Evolutionary conservation across 2,797 vertebrate genomes (phyloP).

Genomic region (Poeciliopsis paucimaculata): DNA sequence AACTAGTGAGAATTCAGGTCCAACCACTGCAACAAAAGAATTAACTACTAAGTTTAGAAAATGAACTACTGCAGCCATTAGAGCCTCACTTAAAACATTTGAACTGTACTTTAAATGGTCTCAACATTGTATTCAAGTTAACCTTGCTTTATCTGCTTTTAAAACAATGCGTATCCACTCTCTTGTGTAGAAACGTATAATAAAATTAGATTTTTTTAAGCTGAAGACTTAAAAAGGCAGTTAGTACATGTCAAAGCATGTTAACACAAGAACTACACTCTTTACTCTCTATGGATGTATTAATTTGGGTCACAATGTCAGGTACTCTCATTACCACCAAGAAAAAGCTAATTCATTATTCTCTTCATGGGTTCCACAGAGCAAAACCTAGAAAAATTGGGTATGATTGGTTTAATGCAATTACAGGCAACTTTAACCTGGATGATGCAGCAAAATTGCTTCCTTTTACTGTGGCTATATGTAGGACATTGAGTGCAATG

Average conservation of each 20-base stretch:
- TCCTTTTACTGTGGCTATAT: constrained; percentile 72
- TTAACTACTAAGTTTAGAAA: background rate
- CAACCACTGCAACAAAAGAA: background rate
- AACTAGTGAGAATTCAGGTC: background rate
- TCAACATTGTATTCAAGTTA: background rate
- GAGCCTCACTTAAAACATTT: background rate
- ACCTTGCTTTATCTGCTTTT: background rate
- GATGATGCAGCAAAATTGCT: constrained; percentile 72
- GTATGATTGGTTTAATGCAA: constrained; percentile 70
- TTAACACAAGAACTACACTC: background rate
- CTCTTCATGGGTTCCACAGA: constrained; percentile 49
- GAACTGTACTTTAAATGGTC: background rate
- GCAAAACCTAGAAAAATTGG: constrained; percentile 54
- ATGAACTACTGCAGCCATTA: background rate
- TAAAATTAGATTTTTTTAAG: background rate
- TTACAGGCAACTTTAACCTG: constrained; percentile 69
- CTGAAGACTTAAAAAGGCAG: background rate
- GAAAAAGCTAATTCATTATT: constrained; percentile 75
- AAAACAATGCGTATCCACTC: background rate
- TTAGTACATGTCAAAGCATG: background rate
- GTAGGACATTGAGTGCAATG: constrained; percentile 51
- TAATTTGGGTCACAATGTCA: constrained; percentile 76
- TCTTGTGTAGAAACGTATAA: background rate
- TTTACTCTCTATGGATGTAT: constrained; percentile 28
- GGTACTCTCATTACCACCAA: constrained; percentile 59